phyloP scores from a whole-genome alignment of 2,797 vertebrate genomes.

The Enteromius trimaculatus region DNA sequence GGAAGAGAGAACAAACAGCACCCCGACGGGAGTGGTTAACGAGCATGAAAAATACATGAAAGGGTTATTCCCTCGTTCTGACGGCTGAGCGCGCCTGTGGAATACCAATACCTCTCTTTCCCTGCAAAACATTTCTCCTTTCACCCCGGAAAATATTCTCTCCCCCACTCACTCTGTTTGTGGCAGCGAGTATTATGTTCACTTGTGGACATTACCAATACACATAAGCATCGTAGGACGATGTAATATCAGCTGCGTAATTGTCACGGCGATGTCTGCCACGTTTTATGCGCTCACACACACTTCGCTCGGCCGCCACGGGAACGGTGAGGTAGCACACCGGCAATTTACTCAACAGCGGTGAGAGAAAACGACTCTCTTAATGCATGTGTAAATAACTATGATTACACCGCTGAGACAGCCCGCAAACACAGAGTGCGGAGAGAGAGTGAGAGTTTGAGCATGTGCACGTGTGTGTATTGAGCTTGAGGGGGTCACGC shows the following conservation, averaged over 20 bases:
- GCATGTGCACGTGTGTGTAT: not conserved
- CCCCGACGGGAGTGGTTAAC: slow-evolving; percentile 71
- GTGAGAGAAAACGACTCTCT: slow-evolving; percentile 66
- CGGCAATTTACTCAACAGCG: slow-evolving; percentile 55
- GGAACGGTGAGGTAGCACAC: slow-evolving; percentile 40
- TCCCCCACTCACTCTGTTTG: not conserved
- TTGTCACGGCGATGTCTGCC: not conserved
- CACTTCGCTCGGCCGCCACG: not conserved
- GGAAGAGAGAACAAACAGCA: slow-evolving; percentile 60
- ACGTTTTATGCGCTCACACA: not conserved
- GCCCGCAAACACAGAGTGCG: slow-evolving; percentile 9
- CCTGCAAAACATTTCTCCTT: slow-evolving; percentile 32
- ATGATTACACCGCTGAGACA: slow-evolving; percentile 68
- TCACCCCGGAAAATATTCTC: slow-evolving; percentile 34
- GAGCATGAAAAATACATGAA: slow-evolving; percentile 73
- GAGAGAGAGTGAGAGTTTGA: slow-evolving; percentile 1
- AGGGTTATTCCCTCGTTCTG: slow-evolving; percentile 64
- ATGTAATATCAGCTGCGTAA: slow-evolving; percentile 23
- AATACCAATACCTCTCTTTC: slow-evolving; percentile 58
- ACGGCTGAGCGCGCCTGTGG: slow-evolving; percentile 52
- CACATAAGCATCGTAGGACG: slow-evolving; percentile 14
- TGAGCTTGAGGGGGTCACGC: not conserved
- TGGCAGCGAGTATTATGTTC: not conserved
- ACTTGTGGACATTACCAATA: slow-evolving; percentile 32
- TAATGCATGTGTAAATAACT: slow-evolving; percentile 75